Evolutionary conservation across 2,113 vertebrate species (phyloP), one percentile per base, ranked within the genome.

Genomic region (Thalassarche chlororhynchos): DNA sequence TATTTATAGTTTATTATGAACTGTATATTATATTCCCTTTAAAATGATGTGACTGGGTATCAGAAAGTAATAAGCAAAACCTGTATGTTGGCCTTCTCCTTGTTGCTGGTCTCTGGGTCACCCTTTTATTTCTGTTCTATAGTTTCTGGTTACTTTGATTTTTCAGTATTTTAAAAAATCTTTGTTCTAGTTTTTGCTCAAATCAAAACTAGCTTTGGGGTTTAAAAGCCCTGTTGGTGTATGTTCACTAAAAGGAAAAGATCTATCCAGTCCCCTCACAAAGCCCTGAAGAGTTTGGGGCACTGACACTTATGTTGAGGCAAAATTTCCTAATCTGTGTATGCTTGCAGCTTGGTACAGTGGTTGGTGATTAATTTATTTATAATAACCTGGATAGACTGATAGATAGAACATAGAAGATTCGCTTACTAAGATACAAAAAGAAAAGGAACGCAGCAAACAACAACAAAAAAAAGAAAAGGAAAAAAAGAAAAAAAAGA

Each of bases 11-110:
- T 92, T 82, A 34, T 64, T 32, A 55, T 34, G 14, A 69, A 21
- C 29, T 23, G 4, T 55, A 14, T 46, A 51, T 81, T 55, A 23
- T 21, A 3, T n/a, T 82, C 12, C 12, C 21, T 76, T 77, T 78
- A 57, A 85, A 38, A n/a, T 0, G 0, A 32, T 47, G 8, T 78
- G 11, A 29, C 8, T 9, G 7, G 3, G 4, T 55, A 60, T 72
- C 28, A 64, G 28, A 93, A 90, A 89, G 9, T 14, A 89, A 40
- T 17, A 44, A 80, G 5, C 5, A 71, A 88, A 79, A 40, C 21
- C 12, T 69, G 0, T 36, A 7, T 55, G 11, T 20, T 76, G 29
- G 7, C 23, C 42, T 66, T 71, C 20, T 60, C 9, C 25, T 36
- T 40, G 19, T 24, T 54, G 13, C 21, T 46, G 28, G 5, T 17